Percentiles rank a stretch among this genome's conserved stretches.
phyloP scores from a whole-genome alignment of 2,797 vertebrate genomes.

The Anomalospiza imberbis region DNA sequence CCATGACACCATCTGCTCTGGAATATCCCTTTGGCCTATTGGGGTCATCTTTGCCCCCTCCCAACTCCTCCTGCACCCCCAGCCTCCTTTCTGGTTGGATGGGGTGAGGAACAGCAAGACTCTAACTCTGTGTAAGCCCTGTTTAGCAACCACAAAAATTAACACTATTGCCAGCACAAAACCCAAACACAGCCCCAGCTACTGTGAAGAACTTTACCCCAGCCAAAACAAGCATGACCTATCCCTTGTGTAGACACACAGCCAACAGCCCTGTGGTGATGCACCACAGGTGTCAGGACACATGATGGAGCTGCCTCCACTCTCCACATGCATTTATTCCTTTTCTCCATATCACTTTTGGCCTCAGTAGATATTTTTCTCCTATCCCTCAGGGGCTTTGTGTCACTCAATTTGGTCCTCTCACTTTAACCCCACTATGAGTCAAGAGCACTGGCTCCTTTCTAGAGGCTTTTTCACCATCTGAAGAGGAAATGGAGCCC shows the following conservation, averaged over 20 bases:
- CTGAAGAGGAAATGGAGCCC: not conserved
- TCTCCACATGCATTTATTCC: not conserved
- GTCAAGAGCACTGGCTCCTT: not conserved
- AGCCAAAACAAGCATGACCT: not conserved
- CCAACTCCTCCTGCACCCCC: not conserved
- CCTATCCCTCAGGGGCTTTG: not conserved
- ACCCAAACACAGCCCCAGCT: not conserved
- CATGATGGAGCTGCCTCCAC: not conserved
- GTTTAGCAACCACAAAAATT: not conserved
- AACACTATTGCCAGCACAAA: not conserved
- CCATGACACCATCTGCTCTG: rapidly evolving
- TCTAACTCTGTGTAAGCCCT: not conserved
- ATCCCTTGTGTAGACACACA: not conserved
- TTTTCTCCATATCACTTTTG: not conserved
- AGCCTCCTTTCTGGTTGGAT: rapidly evolving
- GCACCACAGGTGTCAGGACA: rapidly evolving
- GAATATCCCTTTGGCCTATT: not conserved
- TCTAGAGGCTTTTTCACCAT: not conserved
- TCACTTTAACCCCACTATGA: not conserved
- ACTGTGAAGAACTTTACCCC: too few relatives aligned
- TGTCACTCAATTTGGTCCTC: not conserved
- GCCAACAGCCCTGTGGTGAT: not conserved
- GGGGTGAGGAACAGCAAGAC: not conserved
- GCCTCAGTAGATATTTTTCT: not conserved
- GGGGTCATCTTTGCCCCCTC: not conserved